phyloP scores from a whole-genome alignment of 2,888 invertebrate genomes.

The Phanerotoma sp. region DNA sequence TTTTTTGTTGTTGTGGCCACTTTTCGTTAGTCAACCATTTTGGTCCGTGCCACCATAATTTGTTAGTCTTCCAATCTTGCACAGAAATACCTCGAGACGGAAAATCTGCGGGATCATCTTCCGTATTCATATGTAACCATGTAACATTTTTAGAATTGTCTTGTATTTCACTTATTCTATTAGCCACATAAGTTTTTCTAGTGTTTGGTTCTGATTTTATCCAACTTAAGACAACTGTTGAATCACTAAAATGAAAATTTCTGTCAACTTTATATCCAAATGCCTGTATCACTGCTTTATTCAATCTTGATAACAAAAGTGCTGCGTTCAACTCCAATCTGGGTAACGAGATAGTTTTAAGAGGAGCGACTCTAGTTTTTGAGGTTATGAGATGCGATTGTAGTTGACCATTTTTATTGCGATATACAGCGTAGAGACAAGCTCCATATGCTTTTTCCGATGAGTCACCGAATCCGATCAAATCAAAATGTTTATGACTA shows the following conservation, averaged over 20 bases:
- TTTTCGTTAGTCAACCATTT: constrained; percentile 16
- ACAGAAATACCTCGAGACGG: constrained; percentile 16
- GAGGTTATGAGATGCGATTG: no score
- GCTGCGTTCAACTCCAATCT: constrained; percentile 28
- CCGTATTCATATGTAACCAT: constrained; percentile 19
- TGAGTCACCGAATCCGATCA: constrained; percentile 36
- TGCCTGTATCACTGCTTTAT: not conserved
- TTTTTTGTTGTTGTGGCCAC: constrained; percentile 5
- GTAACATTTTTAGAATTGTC: not conserved
- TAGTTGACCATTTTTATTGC: not conserved
- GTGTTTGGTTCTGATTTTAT: constrained; percentile 21
- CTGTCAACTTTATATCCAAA: constrained; percentile 16
- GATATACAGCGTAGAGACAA: constrained; percentile 29
- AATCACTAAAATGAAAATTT: constrained; percentile 29
- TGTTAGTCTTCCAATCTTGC: not conserved
- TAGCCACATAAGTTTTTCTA: constrained; percentile 28
- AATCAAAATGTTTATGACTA: not conserved
- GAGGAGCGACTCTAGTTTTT: constrained; percentile 22
- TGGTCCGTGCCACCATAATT: constrained; percentile 26
- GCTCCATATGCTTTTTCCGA: constrained; percentile 35
- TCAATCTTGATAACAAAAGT: constrained; percentile 14
- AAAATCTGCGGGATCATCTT: constrained; percentile 26
- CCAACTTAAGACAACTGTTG: constrained; percentile 32
- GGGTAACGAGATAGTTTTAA: constrained; percentile 25
- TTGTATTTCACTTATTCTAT: constrained; percentile 30